Percentiles rank a stretch among this genome's conserved stretches.
Evolutionary conservation across 2,888 invertebrate species (phyloP).

Genomic region (Cosmorhoe ocellata): DNA sequence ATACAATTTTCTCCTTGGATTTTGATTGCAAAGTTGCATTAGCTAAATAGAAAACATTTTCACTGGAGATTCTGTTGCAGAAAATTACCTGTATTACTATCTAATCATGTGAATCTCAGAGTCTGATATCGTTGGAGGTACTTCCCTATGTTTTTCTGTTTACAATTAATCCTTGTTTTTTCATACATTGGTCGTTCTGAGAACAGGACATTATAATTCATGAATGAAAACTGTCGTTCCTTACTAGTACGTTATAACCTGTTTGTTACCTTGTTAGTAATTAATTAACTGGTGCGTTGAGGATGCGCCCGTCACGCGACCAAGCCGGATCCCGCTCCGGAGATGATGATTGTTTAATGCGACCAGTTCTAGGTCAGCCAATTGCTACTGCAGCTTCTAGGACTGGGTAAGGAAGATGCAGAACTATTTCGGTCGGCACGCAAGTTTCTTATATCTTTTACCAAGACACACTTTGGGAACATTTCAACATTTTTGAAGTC

Average conservation of each 20-base stretch:
- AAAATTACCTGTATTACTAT: conserved; percentile 22
- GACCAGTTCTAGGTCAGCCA: conserved; percentile 46
- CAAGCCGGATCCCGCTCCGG: conserved; percentile 35
- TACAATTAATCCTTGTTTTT: no score
- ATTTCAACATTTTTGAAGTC: no score
- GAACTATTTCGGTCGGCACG: no score
- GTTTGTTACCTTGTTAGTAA: not conserved
- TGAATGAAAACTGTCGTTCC: no score
- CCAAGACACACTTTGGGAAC: no score
- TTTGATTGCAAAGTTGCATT: conserved; percentile 30
- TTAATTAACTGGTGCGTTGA: conserved; percentile 3
- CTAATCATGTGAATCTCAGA: conserved; percentile 2
- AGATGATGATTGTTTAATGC: conserved; percentile 48
- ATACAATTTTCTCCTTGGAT: conserved; percentile 26
- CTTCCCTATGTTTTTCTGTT: no score
- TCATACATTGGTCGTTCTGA: no score
- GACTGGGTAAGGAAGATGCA: not conserved
- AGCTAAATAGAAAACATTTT: conserved; percentile 28
- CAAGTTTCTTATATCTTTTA: no score
- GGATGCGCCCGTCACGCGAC: conserved; percentile 44
- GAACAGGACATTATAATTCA: no score
- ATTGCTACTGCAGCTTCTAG: conserved; percentile 17
- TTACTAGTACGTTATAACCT: no score
- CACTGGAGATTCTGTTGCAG: conserved; percentile 17
- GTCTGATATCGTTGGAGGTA: conserved; percentile 3